phyloP scores from a whole-genome alignment of 35 echinoderm and acorn worm species.

The Anneissia japonica region DNA sequence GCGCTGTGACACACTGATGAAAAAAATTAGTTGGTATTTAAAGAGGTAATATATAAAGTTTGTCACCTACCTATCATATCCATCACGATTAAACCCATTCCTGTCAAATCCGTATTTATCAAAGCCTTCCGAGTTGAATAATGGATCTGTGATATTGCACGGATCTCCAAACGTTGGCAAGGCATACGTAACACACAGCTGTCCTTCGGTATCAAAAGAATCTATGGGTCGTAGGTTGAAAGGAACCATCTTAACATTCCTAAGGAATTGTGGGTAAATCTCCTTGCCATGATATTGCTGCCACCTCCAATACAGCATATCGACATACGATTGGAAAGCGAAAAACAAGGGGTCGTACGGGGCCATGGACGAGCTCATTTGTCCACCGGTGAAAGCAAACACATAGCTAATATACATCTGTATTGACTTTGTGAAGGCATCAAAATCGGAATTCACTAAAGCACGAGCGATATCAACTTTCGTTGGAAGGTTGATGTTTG shows the following conservation, averaged over 20 bases:
- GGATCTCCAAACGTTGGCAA: constrained; percentile 62
- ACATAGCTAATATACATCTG: constrained; percentile 84
- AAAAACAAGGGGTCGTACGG: constrained; percentile 91
- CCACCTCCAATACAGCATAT: constrained; percentile 95
- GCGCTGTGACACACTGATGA: too few species aligned
- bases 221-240: constrained; percentile 61
- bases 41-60: background rate
- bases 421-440: constrained; percentile 59
- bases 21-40: background rate
- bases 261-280: constrained; percentile 45
- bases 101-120: constrained; percentile 65
- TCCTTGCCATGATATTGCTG: constrained; percentile 39
- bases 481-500: constrained; percentile 50
- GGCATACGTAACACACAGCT: constrained; percentile 81
- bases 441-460: constrained; percentile 51
- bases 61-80: constrained; percentile 64
- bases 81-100: constrained; percentile 81
- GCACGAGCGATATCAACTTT: constrained; percentile 84
- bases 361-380: constrained; percentile 65
- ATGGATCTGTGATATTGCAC: constrained; percentile 63
- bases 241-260: constrained; percentile 62
- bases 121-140: constrained; percentile 62
- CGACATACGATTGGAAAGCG: constrained; percentile 78
- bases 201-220: constrained; percentile 50
- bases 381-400: constrained; percentile 73